Evolutionary conservation across 2,888 invertebrate genomes (phyloP).

Genomic region (Hypercompe scribonia): DNA sequence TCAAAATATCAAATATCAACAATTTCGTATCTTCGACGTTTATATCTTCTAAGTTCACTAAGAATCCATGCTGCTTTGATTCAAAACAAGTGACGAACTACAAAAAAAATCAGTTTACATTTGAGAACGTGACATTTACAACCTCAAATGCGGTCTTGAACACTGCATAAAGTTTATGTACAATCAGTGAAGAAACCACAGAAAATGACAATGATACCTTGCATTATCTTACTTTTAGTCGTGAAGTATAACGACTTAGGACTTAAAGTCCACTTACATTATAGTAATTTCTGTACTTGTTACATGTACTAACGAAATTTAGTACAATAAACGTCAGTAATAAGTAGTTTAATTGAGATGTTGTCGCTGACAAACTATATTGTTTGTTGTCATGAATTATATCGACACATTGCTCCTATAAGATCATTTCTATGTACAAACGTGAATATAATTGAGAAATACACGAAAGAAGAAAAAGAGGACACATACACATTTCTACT

Average conservation of each 20-base stretch:
- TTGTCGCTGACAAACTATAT: no score
- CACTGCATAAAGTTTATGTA: neutral
- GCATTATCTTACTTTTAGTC: neutral
- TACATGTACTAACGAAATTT: no score
- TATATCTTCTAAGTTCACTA: neutral
- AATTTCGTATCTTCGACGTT: neutral
- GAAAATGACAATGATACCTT: neutral
- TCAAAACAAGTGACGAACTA: neutral
- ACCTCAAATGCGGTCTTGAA: neutral
- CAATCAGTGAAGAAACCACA: neutral
- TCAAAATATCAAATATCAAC: neutral
- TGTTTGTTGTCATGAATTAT: no score
- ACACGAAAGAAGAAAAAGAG: neutral
- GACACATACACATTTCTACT: neutral
- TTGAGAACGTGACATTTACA: neutral
- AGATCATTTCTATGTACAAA: neutral
- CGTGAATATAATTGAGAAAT: neutral
- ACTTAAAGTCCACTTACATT: neutral
- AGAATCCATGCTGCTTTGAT: neutral
- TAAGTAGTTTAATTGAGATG: no score
- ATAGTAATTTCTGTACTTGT: neutral
- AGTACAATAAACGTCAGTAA: no score
- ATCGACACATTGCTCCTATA: neutral
- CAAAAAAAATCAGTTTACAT: neutral
- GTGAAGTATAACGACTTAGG: neutral